A percentile compares a stretch with the other conserved stretches of the same genome.
Evolutionary conservation across 2,113 vertebrate genomes (phyloP).

Genomic region (Leucosticte australis): DNA sequence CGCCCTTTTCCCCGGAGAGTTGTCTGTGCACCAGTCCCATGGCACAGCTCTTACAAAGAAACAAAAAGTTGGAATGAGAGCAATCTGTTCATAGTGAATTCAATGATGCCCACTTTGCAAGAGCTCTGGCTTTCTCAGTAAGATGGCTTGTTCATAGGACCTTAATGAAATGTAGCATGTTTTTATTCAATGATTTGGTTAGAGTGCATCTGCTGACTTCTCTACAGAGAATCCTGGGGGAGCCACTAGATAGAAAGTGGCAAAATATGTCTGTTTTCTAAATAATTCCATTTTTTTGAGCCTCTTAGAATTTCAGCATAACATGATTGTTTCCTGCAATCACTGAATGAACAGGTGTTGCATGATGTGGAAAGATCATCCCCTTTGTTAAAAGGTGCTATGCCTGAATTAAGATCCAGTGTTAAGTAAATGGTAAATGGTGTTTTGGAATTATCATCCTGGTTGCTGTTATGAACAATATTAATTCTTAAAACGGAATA

Average conservation of each 20-base stretch:
- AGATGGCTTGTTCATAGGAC: neutral
- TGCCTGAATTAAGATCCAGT: neutral
- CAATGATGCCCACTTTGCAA: slow-evolving; percentile 81
- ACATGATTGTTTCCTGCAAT: neutral
- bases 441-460: neutral
- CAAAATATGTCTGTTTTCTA: neutral
- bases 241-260: neutral
- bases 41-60: slow-evolving; percentile 73
- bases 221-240: neutral
- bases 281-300: neutral
- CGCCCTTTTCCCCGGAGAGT: slow-evolving; percentile 76
- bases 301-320: neutral
- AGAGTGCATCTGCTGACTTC: neutral
- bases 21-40: slow-evolving; percentile 85
- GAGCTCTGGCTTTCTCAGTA: slow-evolving; percentile 85
- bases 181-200: neutral
- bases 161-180: neutral
- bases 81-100: slow-evolving; percentile 80
- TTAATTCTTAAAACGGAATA: neutral
- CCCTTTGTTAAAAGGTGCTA: neutral
- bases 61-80: slow-evolving; percentile 75
- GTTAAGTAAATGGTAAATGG: neutral
- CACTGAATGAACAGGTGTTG: neutral
- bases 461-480: neutral
- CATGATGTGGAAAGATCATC: neutral